Percentiles rank a stretch among this genome's conserved stretches.
Conservation (phyloP, 2,888 invertebrate genomes). For the Dasypolia templi region DNA sequence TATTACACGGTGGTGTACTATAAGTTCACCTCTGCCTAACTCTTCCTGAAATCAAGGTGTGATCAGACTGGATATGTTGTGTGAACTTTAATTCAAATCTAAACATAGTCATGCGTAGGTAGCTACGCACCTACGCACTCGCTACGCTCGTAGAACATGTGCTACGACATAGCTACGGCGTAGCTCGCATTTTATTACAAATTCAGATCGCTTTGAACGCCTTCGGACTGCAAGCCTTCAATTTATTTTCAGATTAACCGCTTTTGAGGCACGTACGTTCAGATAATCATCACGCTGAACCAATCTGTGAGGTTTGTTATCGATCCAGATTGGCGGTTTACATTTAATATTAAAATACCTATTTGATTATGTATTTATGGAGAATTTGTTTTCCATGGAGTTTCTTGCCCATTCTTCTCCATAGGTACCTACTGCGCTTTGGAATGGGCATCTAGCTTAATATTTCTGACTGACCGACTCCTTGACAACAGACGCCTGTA, state of each 20-base stretch:
- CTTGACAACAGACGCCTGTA: too few relatives aligned
- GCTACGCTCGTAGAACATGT: slow-evolving; percentile 15
- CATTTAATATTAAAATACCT: neutral
- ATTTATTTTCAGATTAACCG: slow-evolving; percentile 18
- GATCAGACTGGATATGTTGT: too few relatives aligned
- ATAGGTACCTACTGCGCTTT: too few relatives aligned
- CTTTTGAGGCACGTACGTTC: slow-evolving; percentile 17
- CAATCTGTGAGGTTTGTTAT: neutral
- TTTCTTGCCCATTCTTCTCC: too few relatives aligned
- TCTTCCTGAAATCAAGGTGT: neutral
- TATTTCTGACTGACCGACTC: too few relatives aligned
- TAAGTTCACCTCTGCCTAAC: too few relatives aligned
- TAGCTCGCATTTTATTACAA: slow-evolving; percentile 26
- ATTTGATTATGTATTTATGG: too few relatives aligned
- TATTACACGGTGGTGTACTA: neutral
- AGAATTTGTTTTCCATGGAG: too few relatives aligned
- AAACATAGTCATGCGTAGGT: neutral
- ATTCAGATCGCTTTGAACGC: slow-evolving; percentile 8
- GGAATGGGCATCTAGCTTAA: too few relatives aligned
- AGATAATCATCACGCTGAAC: neutral
- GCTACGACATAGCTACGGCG: slow-evolving; percentile 33
- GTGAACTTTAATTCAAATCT: neutral
- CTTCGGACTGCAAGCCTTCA: neutral
- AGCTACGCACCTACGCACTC: slow-evolving; percentile 10
- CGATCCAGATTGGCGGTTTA: too few relatives aligned